phyloP scores from a whole-genome alignment of 2,888 invertebrate species.

The Cryptocephalus primarius region DNA sequence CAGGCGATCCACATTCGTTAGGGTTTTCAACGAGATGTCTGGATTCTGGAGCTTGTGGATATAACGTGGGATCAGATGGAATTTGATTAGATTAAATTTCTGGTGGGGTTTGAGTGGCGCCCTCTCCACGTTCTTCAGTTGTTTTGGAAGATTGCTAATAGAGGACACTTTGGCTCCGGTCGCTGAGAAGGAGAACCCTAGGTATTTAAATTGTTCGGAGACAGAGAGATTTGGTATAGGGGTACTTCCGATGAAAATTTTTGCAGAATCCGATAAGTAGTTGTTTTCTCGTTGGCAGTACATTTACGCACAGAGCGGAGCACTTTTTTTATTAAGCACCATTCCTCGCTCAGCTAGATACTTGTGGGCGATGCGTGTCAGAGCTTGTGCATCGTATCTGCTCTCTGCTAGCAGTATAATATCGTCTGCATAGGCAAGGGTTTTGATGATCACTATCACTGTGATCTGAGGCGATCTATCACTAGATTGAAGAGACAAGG shows the following conservation, averaged over 20 bases:
- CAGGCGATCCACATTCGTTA: background rate
- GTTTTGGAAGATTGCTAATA: background rate
- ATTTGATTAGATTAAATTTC: background rate
- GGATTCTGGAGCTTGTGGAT: background rate
- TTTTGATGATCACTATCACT: background rate
- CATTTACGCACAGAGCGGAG: no score
- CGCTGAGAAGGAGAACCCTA: background rate
- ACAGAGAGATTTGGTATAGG: no score
- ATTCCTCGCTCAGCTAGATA: no score
- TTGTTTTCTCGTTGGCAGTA: no score
- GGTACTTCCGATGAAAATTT: no score
- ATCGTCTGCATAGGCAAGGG: background rate
- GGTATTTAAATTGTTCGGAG: no score
- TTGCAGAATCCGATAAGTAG: no score
- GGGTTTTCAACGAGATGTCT: background rate
- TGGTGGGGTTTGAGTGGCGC: background rate
- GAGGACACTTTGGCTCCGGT: background rate
- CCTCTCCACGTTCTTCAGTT: background rate
- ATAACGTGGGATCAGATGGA: background rate
- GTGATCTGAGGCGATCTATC: background rate
- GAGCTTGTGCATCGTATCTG: no score
- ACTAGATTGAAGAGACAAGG: background rate
- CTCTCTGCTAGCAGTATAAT: background rate
- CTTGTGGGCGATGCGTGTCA: no score
- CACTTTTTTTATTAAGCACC: background rate